Conservation (phyloP, 2,113 vertebrate genomes). For the Actinemys pallida region DNA sequence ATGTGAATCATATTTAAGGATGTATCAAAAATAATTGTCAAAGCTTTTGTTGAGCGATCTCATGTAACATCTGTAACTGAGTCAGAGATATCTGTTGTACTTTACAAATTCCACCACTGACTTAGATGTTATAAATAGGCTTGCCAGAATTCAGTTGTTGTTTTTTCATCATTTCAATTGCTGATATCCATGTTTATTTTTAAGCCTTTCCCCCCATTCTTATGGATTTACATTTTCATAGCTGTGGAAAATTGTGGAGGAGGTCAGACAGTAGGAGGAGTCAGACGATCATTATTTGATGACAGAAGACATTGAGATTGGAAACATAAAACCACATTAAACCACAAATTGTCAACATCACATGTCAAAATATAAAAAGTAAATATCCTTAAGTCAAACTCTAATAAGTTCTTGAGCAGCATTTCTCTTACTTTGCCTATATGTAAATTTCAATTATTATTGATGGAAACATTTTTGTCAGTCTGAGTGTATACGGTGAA, state of each 20-base stretch:
- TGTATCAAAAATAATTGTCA: background rate
- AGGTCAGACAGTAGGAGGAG: too few species aligned
- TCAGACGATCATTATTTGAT: too few species aligned
- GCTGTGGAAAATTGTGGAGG: too few species aligned
- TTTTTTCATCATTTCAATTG: too few species aligned
- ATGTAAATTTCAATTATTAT: background rate
- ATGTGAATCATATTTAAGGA: background rate
- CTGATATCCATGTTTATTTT: too few species aligned
- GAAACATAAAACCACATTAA: background rate
- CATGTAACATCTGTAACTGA: background rate
- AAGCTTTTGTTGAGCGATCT: background rate
- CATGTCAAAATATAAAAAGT: background rate
- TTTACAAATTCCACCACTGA: background rate
- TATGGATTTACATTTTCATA: too few species aligned
- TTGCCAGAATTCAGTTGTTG: too few species aligned
- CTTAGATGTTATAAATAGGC: background rate
- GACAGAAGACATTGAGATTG: too few species aligned
- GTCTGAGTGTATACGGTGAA: background rate
- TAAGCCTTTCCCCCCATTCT: too few species aligned
- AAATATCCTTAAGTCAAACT: background rate
- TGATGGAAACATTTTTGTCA: background rate
- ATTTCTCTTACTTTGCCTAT: background rate
- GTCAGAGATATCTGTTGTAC: background rate
- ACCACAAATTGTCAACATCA: background rate
- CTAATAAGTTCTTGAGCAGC: background rate